Base-by-base conservation (phyloP, 2,797 vertebrate species). In the Micromesistius poutassou region DNA sequence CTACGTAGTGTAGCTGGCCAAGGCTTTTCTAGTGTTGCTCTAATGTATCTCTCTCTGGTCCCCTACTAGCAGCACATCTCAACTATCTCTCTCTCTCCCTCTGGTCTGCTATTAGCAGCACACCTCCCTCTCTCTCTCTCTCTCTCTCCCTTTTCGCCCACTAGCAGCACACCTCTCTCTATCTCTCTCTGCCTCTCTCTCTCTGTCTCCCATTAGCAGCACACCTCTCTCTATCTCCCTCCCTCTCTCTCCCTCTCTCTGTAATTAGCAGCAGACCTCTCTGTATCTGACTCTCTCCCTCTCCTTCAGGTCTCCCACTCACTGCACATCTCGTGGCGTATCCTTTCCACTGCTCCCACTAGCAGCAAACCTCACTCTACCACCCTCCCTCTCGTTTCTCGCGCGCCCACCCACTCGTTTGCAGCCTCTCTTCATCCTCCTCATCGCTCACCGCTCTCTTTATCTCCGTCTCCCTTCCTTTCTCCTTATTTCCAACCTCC, bases 231-330 rank as follows among this genome's bases (percentile, higher is more conserved):
- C 91, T 90, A 84, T 82, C 42, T 46, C 42, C 3, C 3, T 82
- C 42, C 16, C 13, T 22, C 50, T 55, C 19, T 55, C 46, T 22
- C 50, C 22, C 16, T 50, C 46, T 0, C 1, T 42, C 40, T 46
- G 0, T 1, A 0, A 38, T 10, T 38, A 38, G 7, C 36, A 38
- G 36, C 36, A 38, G 0, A 38, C 36, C 36, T 90, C 91, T 90
- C 90, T 91, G 90, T 90, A 85, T 82, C 40, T 42, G n/a, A n/a
- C 46, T 50, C 46, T 55, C 46, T 22, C 46, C 19, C 14, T 55
- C 46, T 55, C 50, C 19, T 16, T 55, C 50, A 6, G 5, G 19
- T 91, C 92, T 90, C 92, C 90, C 91, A 92, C 91, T 91, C 85
- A 82, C 79, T 91, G 91, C 90, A 78, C 90, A 89, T 87, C 90